phyloP scores from a whole-genome alignment of 2,113 vertebrate species.

The Sceloporus undulatus region DNA sequence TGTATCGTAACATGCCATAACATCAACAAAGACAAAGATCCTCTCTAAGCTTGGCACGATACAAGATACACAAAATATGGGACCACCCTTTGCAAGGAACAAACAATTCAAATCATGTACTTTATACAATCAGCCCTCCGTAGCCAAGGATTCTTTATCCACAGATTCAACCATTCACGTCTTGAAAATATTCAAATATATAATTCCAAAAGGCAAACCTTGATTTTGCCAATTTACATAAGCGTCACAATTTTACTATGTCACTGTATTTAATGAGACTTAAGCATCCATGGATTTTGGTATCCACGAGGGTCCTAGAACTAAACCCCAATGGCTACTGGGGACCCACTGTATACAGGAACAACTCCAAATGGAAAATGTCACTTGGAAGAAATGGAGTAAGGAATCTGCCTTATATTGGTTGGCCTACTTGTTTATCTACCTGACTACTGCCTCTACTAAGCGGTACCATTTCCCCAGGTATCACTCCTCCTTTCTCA shows the following conservation, averaged over 20 bases:
- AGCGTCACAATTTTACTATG: no score
- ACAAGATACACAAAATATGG: neutral
- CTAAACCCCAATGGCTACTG: no score
- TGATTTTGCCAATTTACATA: no score
- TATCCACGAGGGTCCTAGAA: no score
- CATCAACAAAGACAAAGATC: no score
- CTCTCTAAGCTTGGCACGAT: neutral
- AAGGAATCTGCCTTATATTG: neutral
- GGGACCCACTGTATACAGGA: neutral
- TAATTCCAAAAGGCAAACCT: no score
- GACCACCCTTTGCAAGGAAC: neutral
- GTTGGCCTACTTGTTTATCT: neutral
- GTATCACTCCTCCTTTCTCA: neutral
- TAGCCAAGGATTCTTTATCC: no score
- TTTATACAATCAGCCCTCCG: no score
- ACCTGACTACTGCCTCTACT: neutral
- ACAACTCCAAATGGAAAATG: neutral
- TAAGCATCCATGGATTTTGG: no score
- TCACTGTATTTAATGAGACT: no score
- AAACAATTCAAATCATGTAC: neutral
- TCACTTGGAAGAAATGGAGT: neutral
- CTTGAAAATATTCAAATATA: no score
- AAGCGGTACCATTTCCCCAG: neutral
- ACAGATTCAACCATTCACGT: no score
- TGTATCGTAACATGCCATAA: neutral